Evolutionary conservation across 92 coral and sea anemone species (phyloP).

Genomic region (Siderastrea siderea): DNA sequence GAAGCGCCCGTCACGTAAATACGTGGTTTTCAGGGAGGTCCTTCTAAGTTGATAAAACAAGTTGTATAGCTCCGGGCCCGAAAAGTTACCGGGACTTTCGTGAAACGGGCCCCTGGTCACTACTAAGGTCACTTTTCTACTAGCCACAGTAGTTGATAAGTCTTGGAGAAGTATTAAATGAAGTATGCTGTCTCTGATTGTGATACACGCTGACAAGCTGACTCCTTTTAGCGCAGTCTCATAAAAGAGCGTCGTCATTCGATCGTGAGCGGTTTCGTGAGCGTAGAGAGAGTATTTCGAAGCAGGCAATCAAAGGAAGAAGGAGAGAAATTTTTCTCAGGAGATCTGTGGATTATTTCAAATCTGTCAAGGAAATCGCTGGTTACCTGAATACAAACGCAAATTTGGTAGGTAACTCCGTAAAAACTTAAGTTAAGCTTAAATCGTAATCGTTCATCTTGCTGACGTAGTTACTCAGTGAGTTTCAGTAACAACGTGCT

Average conservation of each 20-base stretch:
- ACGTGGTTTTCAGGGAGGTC: too few relatives aligned
- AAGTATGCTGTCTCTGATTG: background rate
- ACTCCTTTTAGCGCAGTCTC: background rate
- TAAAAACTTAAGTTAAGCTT: background rate
- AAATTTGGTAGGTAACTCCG: background rate
- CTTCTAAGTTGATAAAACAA: too few relatives aligned
- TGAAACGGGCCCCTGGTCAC: too few relatives aligned
- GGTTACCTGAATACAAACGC: background rate
- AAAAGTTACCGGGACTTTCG: too few relatives aligned
- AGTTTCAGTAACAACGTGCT: too few relatives aligned
- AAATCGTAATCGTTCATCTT: too few relatives aligned
- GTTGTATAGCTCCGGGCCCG: too few relatives aligned
- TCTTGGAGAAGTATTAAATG: background rate
- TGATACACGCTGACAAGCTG: slow-evolving; percentile 10
- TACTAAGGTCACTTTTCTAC: too few relatives aligned
- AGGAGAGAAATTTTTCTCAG: background rate
- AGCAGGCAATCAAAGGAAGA: background rate
- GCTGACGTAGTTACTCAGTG: too few relatives aligned
- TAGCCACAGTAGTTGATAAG: too few relatives aligned
- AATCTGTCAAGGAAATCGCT: background rate
- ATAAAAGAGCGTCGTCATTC: background rate
- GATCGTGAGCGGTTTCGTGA: too few relatives aligned
- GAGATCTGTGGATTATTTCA: background rate
- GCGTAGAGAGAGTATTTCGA: background rate
- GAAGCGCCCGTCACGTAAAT: too few relatives aligned